phyloP scores from a whole-genome alignment of 2,888 invertebrate species.

The Eubasilissa splendida region DNA sequence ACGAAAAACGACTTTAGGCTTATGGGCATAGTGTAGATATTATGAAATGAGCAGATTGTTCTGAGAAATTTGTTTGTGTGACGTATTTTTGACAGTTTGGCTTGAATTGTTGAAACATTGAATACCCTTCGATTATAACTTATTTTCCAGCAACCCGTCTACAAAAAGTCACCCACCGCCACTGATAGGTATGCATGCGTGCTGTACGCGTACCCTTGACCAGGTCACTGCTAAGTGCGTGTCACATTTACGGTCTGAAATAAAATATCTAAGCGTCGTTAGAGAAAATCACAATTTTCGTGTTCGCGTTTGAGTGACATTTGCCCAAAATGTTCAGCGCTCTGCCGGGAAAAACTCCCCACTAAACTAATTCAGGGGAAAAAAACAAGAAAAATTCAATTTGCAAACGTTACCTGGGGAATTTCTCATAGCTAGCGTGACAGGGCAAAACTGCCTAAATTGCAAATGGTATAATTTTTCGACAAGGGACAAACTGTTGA shows the following conservation, averaged over 20 bases:
- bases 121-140: no score
- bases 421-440: conserved; percentile 26
- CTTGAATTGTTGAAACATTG: no score
- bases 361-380: not conserved
- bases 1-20: no score
- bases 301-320: conserved; percentile 24
- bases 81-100: no score
- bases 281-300: conserved; percentile 8
- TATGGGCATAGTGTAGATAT: no score
- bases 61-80: no score
- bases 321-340: conserved; percentile 9
- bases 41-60: no score
- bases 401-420: not conserved
- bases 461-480: no score
- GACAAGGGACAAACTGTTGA: no score
- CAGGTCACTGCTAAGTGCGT: not conserved
- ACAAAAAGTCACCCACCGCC: no score
- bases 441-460: not conserved
- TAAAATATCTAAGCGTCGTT: not conserved
- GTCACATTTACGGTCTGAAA: conserved; percentile 4
- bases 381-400: conserved; percentile 3
- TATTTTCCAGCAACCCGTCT: no score
- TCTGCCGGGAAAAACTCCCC: conserved; percentile 21
- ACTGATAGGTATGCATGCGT: no score
- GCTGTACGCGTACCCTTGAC: not conserved